Percentiles rank a stretch among this genome's conserved stretches.
These are phyloP conservation scores for Pomatorhinus ruficollis DNA, from an alignment of 2,113 vertebrate species.

Conservation along the genomic window DNA sequence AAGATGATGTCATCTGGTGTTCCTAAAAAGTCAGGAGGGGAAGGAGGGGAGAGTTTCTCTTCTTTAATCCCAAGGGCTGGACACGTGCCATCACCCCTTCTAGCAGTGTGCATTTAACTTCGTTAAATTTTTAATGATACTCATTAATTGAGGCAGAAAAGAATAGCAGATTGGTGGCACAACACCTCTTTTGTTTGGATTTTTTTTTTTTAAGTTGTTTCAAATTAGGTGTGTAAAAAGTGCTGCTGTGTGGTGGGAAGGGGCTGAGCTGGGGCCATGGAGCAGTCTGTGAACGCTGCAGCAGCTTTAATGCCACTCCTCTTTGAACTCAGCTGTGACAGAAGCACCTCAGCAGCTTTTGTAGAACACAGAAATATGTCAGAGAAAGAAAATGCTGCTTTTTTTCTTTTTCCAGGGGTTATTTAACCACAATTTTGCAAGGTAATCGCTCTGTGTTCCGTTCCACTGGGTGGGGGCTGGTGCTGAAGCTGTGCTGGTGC, in stretches of 20 bases:
- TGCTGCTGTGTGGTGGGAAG: neutral
- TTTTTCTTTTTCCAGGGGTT: neutral
- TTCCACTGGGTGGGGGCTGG: neutral
- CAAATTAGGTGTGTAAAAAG: neutral
- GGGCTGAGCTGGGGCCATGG: neutral
- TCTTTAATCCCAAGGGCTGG: neutral
- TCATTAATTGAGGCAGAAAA: conserved; percentile 12
- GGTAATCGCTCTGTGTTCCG: accelerated
- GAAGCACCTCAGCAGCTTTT: neutral
- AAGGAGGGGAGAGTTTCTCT: neutral
- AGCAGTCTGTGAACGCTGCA: neutral
- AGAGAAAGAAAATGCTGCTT: neutral
- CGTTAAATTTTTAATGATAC: neutral
- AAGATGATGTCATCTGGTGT: neutral
- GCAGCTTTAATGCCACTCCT: neutral
- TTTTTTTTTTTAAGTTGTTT: neutral
- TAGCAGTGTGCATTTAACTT: neutral
- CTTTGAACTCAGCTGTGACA: neutral
- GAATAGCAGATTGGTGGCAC: neutral
- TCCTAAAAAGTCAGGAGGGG: neutral
- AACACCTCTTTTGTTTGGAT: neutral
- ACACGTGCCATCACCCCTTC: neutral
- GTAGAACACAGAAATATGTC: accelerated
- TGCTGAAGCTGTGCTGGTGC: neutral
- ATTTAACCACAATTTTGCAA: accelerated